A percentile compares a stretch with the other conserved stretches of the same genome.
Evolutionary conservation across 2,797 vertebrate genomes (phyloP).

Genomic region (Melanogrammus aeglefinus): DNA sequence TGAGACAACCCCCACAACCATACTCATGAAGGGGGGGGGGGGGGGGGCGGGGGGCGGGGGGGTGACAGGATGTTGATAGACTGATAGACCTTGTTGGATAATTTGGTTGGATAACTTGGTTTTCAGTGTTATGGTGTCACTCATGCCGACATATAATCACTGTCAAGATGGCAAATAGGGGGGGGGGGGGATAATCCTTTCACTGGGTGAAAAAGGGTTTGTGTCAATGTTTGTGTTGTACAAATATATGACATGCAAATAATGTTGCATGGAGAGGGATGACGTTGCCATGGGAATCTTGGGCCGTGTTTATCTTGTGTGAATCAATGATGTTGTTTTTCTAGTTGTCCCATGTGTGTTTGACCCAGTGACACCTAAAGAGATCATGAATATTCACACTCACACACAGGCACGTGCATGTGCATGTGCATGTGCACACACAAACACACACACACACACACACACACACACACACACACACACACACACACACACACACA

Average conservation of each 20-base stretch:
- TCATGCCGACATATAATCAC: background rate
- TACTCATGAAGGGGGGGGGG: background rate
- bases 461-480: no score
- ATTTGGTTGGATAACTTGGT: no score
- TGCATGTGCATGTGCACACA: no score
- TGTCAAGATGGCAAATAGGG: no score
- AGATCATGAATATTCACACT: background rate
- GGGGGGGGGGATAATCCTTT: no score
- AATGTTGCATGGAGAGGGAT: background rate
- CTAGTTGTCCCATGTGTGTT: background rate
- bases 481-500: no score
- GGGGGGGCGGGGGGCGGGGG: no score
- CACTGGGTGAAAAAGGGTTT: background rate
- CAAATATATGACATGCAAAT: constrained; percentile 1
- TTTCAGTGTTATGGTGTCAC: background rate
- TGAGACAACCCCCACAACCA: background rate
- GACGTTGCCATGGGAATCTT: background rate
- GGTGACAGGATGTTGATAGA: background rate
- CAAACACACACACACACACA: no score
- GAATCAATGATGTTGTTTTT: background rate
- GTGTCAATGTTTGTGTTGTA: background rate
- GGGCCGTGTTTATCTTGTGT: background rate
- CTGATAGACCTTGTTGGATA: background rate
- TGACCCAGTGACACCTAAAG: background rate
- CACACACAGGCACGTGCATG: no score